Base-by-base conservation (phyloP, 2,113 vertebrate species). In the Smithornis capensis region DNA sequence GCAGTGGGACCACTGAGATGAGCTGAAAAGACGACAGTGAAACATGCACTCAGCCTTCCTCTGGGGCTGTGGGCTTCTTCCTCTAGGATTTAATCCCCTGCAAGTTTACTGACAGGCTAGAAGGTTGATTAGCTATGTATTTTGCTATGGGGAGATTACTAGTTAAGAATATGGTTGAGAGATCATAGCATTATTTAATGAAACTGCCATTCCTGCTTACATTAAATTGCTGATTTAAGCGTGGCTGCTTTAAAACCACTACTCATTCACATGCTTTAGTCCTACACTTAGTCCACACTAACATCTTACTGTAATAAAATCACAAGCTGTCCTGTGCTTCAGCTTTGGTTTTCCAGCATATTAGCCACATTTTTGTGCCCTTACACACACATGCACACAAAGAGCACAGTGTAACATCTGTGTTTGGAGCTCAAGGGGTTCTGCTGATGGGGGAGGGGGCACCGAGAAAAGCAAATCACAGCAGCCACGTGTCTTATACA, bases 1-100 rank as follows among this genome's bases (percentile, higher is more conserved):
- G 97, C 98, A 98, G 98, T 98, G 97, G 98, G 98, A 98, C 98
- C 97, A 97, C 97, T 90, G 98, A 98, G 97, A 98, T 97, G 98
- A 98, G 97, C 97, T 96, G 97, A 97, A 98, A 97, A 97, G 97
- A 98, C 97, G 96, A 97, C 97, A 91, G 96, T 92, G 97, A 98
- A 98, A 96, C 97, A 97, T 94, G 95, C 96, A 97, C 97, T 97
- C 97, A 97, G 97, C 97, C 96, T 97, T 98, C 96, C 98, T 97
- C 95, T 79, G 14, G 97, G 98, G 97, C 96, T 95, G 96, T n/a
- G 57, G 97, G 97, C 90, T 96, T 91, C 95, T 97, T 98, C 98
- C 92, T 98, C 94, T 92, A 96, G 96, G 97, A 97, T 98, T 98
- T 97, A 96, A 98, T 97, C 97, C 96, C 97, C 91, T 94, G 95